A percentile compares a stretch with the other conserved stretches of the same genome.
Conservation (phyloP, 2,888 invertebrate species). For the Epistrophe grossulariae region DNA sequence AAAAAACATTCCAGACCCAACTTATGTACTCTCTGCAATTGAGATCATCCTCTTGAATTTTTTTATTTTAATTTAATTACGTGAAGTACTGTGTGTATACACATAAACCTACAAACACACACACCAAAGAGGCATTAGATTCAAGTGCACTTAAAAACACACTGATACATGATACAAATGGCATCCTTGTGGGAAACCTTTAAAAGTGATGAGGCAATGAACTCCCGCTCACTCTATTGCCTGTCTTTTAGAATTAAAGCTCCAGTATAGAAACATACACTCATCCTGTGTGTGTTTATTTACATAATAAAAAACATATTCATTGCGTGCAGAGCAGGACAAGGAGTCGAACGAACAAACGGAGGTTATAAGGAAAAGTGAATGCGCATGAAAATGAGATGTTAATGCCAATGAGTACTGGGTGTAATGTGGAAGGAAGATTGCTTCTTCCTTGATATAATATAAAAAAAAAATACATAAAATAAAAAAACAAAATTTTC, state of each 20-base stretch:
- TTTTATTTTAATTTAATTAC: constrained; percentile 28
- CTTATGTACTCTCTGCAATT: background rate
- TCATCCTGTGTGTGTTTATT: background rate
- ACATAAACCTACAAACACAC: background rate
- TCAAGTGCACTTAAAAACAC: constrained; percentile 40
- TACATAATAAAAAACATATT: constrained; percentile 26
- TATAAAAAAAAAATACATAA: background rate
- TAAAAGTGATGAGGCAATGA: constrained; percentile 31
- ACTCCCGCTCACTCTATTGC: constrained; percentile 3
- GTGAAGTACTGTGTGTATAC: constrained; percentile 10
- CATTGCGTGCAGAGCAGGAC: constrained; percentile 22
- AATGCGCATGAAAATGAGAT: constrained; percentile 54
- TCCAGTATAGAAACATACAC: background rate
- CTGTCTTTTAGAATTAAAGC: constrained; percentile 10
- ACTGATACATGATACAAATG: constrained; percentile 42
- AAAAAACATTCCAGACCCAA: background rate
- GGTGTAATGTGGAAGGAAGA: constrained; percentile 19
- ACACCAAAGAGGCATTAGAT: background rate
- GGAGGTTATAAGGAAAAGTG: constrained; percentile 18
- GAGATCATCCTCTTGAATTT: constrained; percentile 13
- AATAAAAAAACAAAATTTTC: constrained; percentile 1
- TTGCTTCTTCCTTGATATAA: background rate
- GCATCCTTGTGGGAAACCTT: constrained; percentile 38
- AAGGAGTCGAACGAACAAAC: constrained; percentile 1
- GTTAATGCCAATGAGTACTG: constrained; percentile 51